A percentile compares a stretch with the other conserved stretches of the same genome.
These are phyloP conservation scores for Perdita meconis DNA, from an alignment of 2,888 invertebrate species.

Conservation along the genomic window DNA sequence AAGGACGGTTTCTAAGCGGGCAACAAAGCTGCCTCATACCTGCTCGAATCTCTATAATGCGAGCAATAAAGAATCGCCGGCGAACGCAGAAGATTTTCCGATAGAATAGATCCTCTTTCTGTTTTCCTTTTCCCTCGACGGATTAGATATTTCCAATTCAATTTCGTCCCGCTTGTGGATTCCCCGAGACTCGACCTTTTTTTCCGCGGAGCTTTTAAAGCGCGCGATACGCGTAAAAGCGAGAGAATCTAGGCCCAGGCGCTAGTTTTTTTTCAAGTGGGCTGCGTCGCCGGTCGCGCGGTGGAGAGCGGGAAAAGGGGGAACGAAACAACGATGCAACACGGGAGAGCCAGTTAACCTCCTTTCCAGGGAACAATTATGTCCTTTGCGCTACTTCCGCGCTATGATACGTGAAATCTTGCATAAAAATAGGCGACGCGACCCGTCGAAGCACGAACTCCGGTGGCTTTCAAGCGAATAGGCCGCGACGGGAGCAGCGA, in stretches of 20 bases:
- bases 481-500: neutral
- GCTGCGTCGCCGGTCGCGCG: neutral
- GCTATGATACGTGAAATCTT: constrained; percentile 35
- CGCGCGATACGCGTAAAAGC: constrained; percentile 18
- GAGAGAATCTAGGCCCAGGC: constrained; percentile 8
- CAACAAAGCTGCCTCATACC: constrained; percentile 3
- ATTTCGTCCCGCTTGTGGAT: constrained; percentile 10
- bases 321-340: constrained; percentile 38
- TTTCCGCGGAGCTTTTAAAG: constrained; percentile 15
- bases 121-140: neutral
- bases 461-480: constrained; percentile 10
- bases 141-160: constrained; percentile 37
- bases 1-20: constrained; percentile 32
- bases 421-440: constrained; percentile 22
- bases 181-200: neutral
- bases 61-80: constrained; percentile 3
- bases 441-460: constrained; percentile 28
- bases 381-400: constrained; percentile 37
- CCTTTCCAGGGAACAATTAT: constrained; percentile 48
- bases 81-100: neutral
- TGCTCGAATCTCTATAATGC: neutral
- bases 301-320: neutral
- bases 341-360: constrained; percentile 53
- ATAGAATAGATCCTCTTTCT: constrained; percentile 1
- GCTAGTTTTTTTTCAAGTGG: constrained; percentile 48